Evolutionary conservation across 2,888 invertebrate genomes (phyloP), one percentile per base, ranked within the genome.

Genomic region (Platynereis dumerilii): DNA sequence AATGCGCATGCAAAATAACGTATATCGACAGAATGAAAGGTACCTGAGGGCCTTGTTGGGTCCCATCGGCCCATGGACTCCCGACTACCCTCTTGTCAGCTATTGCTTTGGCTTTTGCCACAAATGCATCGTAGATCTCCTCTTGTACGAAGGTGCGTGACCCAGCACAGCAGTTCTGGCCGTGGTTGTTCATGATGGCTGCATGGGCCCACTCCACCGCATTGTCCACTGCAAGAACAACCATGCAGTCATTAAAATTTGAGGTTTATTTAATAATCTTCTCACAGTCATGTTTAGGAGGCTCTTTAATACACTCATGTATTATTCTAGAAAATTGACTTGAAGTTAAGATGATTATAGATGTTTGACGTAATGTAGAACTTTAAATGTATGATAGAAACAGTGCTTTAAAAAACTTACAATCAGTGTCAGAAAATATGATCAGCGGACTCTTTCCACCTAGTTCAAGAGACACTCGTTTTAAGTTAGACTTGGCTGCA

Each of bases 371-470:
- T n/a, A n/a, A n/a, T n/a, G n/a, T n/a, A n/a, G n/a, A n/a, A n/a
- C n/a, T n/a, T n/a, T n/a, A n/a, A n/a, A n/a, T n/a, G n/a, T n/a
- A n/a, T n/a, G n/a, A n/a, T n/a, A n/a, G n/a, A n/a, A n/a, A n/a
- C n/a, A n/a, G n/a, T n/a, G n/a, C n/a, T n/a, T n/a, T n/a, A n/a
- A n/a, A 34, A 34, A 5, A 34, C 34, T 34, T 12, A 34, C 34
- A 34, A 83, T 96, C 92, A 0, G 90, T 90, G 84, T 96, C 96
- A 0, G 90, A 89, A 62, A 95, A 88, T 72, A 96, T 89, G 71
- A 96, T 92, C 84, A 92, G 93, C 0, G 96, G 96, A 58, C 94
- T 94, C 85, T 96, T 96, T 60, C 96, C 96, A 53, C 96, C 96
- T 76, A 96, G 86, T 85, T 96, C 96, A 71, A 96, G 85, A 0